Base-by-base conservation (phyloP, 2,797 vertebrate species). In the Vultur gryphus region DNA sequence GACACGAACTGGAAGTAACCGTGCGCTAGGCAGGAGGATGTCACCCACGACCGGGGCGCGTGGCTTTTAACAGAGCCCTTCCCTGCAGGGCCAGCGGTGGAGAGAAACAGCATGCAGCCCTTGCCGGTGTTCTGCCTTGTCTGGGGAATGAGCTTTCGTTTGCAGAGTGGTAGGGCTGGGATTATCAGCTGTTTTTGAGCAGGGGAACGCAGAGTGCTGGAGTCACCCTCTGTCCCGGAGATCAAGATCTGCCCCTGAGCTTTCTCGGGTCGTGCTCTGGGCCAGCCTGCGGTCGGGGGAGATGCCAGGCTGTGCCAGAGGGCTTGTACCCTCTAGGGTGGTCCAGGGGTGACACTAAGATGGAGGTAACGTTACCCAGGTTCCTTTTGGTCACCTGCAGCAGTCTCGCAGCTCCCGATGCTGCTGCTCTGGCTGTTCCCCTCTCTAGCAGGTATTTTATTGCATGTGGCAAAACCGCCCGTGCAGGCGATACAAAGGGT, bases 1-100 rank as follows among this genome's bases (percentile, higher is more conserved):
- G 11, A 35, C 12, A 2, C 4, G 5, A 17, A 7, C 9, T 2
- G 51, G 12, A 5, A 6, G 81, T 1, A 13, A 6, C 35, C 5
- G 14, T 13, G 52, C 2, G 1, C 11, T 2, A 5, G 29, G 43
- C 16, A 7, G 70, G 35, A 25, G 10, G 61, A 3, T 15, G 35
- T 13, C 31, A 41, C 19, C 41, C 25, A 1, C 7, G 25, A 16
- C 11, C 23, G 10, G 20, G 5, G 8, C 6, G 33, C 1, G 9
- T 28, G 58, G 58, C 26, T 44, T 17, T 28, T 17, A 17, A 13
- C 33, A 4, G 49, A 7, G 41, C 21, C 10, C 48, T 37, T 61
- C 57, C 46, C 57, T 18, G 48, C 26, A 6, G 57, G 33, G 26
- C 15, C 14, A 8, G 35, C 5, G 26, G 16, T 2, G 18, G 26